These are phyloP conservation scores for Rhynchonycteris naso DNA, from an alignment of 2,797 vertebrate species.

Conservation along the genomic window DNA sequence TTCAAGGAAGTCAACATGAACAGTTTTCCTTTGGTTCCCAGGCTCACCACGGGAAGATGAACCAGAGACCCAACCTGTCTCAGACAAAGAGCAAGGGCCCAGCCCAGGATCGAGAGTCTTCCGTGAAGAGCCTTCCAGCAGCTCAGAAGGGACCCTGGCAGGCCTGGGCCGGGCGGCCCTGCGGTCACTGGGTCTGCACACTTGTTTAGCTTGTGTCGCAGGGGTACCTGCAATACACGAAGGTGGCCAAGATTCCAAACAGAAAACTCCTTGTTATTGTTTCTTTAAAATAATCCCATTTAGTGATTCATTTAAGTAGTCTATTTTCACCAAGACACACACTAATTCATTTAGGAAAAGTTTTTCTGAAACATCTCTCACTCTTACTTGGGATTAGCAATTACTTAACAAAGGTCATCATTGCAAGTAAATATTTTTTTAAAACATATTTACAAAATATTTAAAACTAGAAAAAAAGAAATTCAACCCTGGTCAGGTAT, in stretches of 20 bases:
- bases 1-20: constrained; percentile 49
- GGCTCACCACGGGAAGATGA: constrained; percentile 67
- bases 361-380: constrained; percentile 18
- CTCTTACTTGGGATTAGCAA: constrained; percentile 32
- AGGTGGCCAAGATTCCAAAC: constrained; percentile 84
- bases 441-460: constrained; percentile 37
- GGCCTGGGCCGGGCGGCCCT: constrained; percentile 80
- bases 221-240: constrained; percentile 87
- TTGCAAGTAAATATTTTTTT: neutral
- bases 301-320: constrained; percentile 37
- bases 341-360: constrained; percentile 16
- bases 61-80: constrained; percentile 68
- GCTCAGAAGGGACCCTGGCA: constrained; percentile 78
- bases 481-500: neutral
- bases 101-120: constrained; percentile 77
- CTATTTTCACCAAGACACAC: constrained; percentile 31
- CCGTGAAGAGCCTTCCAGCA: constrained; percentile 54
- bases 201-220: constrained; percentile 81
- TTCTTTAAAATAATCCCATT: constrained; percentile 36
- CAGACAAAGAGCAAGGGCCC: constrained; percentile 61
- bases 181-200: constrained; percentile 80
- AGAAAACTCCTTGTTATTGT: constrained; percentile 63
- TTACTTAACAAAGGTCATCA: constrained; percentile 52
- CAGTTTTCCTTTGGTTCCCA: constrained; percentile 63
- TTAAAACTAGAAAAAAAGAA: constrained; percentile 7